These are phyloP conservation scores for Strongylocentrotus purpuratus DNA, from an alignment of 35 echinoderm and acorn worm genomes.

Conservation along the genomic window DNA sequence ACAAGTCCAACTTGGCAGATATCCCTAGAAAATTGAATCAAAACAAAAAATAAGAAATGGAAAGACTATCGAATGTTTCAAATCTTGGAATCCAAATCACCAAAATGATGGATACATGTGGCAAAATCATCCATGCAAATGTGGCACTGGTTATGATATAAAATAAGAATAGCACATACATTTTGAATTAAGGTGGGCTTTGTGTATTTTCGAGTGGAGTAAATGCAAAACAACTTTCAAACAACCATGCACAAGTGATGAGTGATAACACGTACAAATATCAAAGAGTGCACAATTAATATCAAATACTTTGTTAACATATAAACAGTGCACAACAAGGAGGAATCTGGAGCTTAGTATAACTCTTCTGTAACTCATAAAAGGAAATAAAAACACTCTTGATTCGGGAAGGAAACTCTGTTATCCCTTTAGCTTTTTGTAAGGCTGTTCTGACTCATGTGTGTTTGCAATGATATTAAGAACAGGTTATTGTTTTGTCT, in stretches of 20 bases:
- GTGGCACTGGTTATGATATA: background rate
- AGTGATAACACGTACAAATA: background rate
- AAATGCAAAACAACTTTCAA: constrained; percentile 23
- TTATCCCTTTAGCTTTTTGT: background rate
- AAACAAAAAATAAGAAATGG: background rate
- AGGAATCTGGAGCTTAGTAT: background rate
- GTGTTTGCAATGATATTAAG: background rate
- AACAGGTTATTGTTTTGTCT: background rate
- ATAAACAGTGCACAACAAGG: background rate
- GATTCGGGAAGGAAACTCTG: background rate
- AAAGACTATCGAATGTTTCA: background rate
- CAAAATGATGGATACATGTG: background rate
- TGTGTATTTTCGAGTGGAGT: background rate
- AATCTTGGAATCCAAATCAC: background rate
- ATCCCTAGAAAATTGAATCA: background rate
- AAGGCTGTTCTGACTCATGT: background rate
- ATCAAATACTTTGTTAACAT: background rate
- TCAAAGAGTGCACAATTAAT: background rate
- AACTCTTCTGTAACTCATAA: background rate
- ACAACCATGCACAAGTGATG: constrained; percentile 30
- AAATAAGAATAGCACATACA: constrained; percentile 4
- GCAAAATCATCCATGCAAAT: constrained; percentile 31
- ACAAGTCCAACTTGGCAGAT: background rate
- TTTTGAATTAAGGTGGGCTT: constrained; percentile 17
- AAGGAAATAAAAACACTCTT: background rate